These are phyloP conservation scores for Oryzias melastigma DNA, from an alignment of 2,113 vertebrate genomes.

Conservation along the genomic window DNA sequence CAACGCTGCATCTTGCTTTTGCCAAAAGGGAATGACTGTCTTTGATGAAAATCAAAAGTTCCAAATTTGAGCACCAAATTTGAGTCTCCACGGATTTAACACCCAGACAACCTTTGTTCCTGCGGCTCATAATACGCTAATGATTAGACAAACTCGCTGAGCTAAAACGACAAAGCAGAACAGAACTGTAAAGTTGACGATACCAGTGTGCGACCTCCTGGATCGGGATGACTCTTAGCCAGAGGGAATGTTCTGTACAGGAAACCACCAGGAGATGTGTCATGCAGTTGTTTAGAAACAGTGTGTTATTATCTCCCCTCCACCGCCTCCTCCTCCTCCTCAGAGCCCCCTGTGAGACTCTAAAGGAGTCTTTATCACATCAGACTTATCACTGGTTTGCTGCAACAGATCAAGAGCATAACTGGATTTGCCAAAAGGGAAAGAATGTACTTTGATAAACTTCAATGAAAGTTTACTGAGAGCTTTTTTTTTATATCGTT, in stretches of 20 bases:
- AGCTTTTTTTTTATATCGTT: conserved; percentile 10
- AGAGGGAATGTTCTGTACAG: conserved; percentile 51
- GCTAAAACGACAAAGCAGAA: conserved; percentile 13
- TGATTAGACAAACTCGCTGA: neutral
- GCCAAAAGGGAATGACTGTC: conserved; percentile 43
- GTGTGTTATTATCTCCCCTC: conserved; percentile 36
- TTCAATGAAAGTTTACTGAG: conserved; percentile 51
- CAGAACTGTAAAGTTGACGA: conserved; percentile 19
- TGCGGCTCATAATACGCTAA: neutral
- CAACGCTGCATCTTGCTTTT: conserved; percentile 39
- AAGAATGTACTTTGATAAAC: conserved; percentile 57
- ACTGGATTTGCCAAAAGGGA: conserved; percentile 42
- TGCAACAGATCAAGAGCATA: conserved; percentile 47
- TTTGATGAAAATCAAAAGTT: conserved; percentile 38
- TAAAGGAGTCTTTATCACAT: conserved; percentile 60
- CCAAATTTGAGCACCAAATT: conserved; percentile 6
- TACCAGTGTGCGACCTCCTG: neutral
- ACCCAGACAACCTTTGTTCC: conserved; percentile 32
- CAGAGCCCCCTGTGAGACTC: conserved; percentile 10
- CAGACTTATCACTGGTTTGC: conserved; percentile 51
- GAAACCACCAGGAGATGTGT: conserved; percentile 56
- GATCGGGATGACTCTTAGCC: conserved; percentile 24
- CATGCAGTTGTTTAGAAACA: conserved; percentile 61
- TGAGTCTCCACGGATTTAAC: conserved; percentile 30
- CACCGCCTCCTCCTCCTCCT: conserved; percentile 5